Conservation (phyloP, 2,797 vertebrate genomes). For the Podarcis siculus region DNA sequence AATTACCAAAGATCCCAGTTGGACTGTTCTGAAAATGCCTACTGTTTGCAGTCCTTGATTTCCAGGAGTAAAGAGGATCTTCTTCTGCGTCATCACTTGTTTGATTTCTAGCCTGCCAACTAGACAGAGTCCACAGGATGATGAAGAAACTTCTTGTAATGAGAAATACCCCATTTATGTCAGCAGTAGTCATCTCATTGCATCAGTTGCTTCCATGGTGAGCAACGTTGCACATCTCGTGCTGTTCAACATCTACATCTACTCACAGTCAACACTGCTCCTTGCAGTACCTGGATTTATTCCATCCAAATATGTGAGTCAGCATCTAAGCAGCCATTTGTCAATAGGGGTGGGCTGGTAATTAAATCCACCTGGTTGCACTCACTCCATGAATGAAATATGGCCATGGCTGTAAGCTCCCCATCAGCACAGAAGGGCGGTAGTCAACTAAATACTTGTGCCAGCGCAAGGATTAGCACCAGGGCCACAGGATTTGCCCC, state of each 20-base stretch:
- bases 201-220: not conserved
- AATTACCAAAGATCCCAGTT: constrained; percentile 52
- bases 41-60: constrained; percentile 53
- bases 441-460: too few species aligned
- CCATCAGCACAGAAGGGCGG: not conserved
- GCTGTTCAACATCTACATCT: not conserved
- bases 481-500: too few species aligned
- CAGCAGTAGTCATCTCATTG: constrained; percentile 16
- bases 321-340: not conserved
- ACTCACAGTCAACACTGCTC: not conserved
- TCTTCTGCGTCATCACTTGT: constrained; percentile 45
- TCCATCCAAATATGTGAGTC: not conserved
- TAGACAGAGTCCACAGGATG: constrained; percentile 21
- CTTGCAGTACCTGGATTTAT: not conserved
- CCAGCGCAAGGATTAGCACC: too few species aligned
- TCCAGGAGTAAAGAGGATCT: constrained; percentile 35
- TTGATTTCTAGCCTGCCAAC: constrained; percentile 21
- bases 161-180: not conserved
- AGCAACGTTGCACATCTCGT: not conserved
- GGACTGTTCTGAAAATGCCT: constrained; percentile 33
- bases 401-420: not conserved
- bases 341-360: not conserved
- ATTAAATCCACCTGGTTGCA: not conserved
- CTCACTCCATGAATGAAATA: not conserved
- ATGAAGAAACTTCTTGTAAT: not conserved